A percentile compares a stretch with the other conserved stretches of the same genome.
These are phyloP conservation scores for Hoplodrina ambigua DNA, from an alignment of 2,888 invertebrate species.

Conservation along the genomic window DNA sequence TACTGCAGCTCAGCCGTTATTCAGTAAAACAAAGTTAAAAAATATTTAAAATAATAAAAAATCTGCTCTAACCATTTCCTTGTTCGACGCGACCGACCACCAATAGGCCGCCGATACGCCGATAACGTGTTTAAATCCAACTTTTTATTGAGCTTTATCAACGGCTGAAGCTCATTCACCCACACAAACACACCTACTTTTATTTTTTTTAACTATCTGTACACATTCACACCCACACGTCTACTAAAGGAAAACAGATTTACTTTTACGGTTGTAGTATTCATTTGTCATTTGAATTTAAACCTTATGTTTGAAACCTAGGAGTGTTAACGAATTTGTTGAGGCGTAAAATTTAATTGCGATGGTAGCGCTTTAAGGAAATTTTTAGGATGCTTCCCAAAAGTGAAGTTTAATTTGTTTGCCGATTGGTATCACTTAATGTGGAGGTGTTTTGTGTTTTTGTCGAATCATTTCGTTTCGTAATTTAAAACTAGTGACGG, in stretches of 20 bases:
- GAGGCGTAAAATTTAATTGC: constrained; percentile 15
- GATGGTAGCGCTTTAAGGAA: constrained; percentile 56
- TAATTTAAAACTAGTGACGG: constrained; percentile 51
- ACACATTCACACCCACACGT: constrained; percentile 61
- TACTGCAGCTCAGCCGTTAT: too few species aligned
- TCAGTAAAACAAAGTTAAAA: background rate
- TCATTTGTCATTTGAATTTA: constrained; percentile 35
- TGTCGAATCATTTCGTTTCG: constrained; percentile 44
- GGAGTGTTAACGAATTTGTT: constrained; percentile 21
- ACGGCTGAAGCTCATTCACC: constrained; percentile 78
- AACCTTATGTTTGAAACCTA: constrained; percentile 11
- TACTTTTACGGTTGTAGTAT: constrained; percentile 7
- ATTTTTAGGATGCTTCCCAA: constrained; percentile 70
- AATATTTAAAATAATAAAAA: background rate
- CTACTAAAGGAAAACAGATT: constrained; percentile 44
- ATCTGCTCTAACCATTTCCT: constrained; percentile 64
- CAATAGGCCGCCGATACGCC: constrained; percentile 76
- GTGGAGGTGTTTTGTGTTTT: constrained; percentile 62
- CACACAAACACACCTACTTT: constrained; percentile 72
- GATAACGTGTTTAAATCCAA: constrained; percentile 86
- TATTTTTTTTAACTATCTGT: constrained; percentile 63
- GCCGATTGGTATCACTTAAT: constrained; percentile 71
- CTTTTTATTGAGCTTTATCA: constrained; percentile 86
- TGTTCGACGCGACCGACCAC: constrained; percentile 70
- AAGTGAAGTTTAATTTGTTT: constrained; percentile 68